phyloP scores from a whole-genome alignment of 2,113 vertebrate genomes.

The Rhea americana region DNA sequence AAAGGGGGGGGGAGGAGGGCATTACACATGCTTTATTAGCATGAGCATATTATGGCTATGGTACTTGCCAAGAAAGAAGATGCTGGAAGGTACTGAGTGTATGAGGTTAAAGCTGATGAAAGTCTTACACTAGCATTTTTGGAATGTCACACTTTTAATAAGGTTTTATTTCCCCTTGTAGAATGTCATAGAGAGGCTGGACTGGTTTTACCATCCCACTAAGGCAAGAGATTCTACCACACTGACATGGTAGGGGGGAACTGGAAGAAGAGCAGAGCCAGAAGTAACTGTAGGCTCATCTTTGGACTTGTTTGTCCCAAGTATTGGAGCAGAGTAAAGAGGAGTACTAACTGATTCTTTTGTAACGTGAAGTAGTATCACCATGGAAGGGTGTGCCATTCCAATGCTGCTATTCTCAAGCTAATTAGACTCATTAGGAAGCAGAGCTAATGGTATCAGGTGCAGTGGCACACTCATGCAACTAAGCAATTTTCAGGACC shows the following conservation, averaged over 20 bases:
- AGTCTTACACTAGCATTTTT: background rate
- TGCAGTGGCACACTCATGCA: background rate
- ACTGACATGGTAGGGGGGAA: background rate
- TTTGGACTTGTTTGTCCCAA: background rate
- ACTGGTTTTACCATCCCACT: background rate
- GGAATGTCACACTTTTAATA: background rate
- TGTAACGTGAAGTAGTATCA: background rate
- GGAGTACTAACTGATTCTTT: background rate
- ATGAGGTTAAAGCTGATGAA: background rate
- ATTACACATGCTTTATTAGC: constrained; percentile 6
- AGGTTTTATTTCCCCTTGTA: background rate
- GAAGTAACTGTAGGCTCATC: background rate
- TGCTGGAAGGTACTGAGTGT: background rate
- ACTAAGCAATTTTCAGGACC: background rate
- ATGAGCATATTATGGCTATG: background rate
- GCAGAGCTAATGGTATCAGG: background rate
- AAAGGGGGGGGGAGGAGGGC: background rate
- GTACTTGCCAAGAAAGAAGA: background rate
- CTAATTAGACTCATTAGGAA: background rate
- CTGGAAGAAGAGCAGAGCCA: background rate
- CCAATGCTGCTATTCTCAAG: background rate
- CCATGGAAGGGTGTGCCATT: background rate
- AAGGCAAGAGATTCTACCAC: background rate
- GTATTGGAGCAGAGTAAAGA: background rate
- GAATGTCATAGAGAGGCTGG: background rate